These are phyloP conservation scores for Drosophila pandora DNA, from an alignment of 1,140 invertebrate species.

Conservation along the genomic window DNA sequence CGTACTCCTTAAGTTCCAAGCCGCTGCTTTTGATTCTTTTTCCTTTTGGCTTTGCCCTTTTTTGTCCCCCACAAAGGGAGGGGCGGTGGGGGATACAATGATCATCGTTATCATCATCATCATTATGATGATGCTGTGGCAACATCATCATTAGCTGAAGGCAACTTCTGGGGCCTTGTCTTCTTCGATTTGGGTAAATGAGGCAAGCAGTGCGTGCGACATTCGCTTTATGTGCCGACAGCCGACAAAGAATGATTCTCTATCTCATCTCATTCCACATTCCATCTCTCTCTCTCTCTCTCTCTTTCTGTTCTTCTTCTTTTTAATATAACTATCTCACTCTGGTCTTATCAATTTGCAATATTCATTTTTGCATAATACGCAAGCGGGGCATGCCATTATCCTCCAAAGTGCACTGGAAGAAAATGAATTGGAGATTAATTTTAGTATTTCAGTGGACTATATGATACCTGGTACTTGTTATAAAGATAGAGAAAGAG, in stretches of 20 bases:
- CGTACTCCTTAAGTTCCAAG: constrained; percentile 38
- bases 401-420: constrained; percentile 11
- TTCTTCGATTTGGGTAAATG: constrained; percentile 78
- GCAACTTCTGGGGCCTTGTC: constrained; percentile 42
- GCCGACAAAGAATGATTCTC: constrained; percentile 45
- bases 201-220: constrained; percentile 79
- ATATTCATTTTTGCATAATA: constrained; percentile 81
- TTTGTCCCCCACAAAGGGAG: constrained; percentile 59
- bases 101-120: constrained; percentile 24
- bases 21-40: constrained; percentile 46
- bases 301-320: neutral
- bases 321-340: neutral
- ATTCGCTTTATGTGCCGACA: constrained; percentile 80
- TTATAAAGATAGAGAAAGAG: no score
- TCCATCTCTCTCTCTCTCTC: neutral
- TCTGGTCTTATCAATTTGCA: constrained; percentile 67
- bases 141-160: constrained; percentile 58
- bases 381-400: constrained; percentile 45
- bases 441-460: neutral
- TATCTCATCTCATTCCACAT: constrained; percentile 2
- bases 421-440: neutral
- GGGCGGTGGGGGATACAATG: constrained; percentile 32
- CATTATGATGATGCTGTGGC: constrained; percentile 18
- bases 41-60: constrained; percentile 65
- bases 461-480: neutral